Percentiles rank a stretch among this genome's conserved stretches.
phyloP scores from a whole-genome alignment of 2,797 vertebrate species.

The Amblyraja radiata region DNA sequence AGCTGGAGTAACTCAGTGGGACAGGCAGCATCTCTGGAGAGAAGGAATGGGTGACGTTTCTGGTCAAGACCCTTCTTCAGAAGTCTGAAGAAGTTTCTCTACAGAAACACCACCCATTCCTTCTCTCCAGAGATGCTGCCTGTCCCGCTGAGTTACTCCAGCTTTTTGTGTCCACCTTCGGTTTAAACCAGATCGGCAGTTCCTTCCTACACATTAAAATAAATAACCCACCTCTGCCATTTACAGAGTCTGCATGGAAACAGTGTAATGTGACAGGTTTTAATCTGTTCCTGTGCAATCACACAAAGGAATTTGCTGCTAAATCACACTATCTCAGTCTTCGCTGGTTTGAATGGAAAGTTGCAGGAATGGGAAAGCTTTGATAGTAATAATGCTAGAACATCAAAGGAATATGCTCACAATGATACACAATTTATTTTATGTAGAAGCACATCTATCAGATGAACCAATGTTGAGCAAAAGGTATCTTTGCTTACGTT shows the following conservation, averaged over 20 bases:
- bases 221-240: too few species aligned
- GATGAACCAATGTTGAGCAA: neutral
- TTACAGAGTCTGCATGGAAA: neutral
- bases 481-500: neutral
- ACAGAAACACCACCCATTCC: too few species aligned
- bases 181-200: too few species aligned
- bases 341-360: neutral
- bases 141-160: too few species aligned
- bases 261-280: neutral
- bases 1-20: too few species aligned
- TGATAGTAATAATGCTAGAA: neutral
- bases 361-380: neutral
- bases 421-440: neutral
- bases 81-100: too few species aligned
- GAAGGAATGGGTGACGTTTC: too few species aligned
- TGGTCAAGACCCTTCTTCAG: too few species aligned
- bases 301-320: neutral
- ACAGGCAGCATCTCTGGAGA: too few species aligned
- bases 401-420: neutral
- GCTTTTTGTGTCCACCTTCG: too few species aligned
- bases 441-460: neutral
- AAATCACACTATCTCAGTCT: neutral
- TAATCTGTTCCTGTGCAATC: neutral
- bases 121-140: too few species aligned
- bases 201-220: too few species aligned